phyloP scores from a whole-genome alignment of 2,797 vertebrate genomes.

The Sciurus vulgaris region DNA sequence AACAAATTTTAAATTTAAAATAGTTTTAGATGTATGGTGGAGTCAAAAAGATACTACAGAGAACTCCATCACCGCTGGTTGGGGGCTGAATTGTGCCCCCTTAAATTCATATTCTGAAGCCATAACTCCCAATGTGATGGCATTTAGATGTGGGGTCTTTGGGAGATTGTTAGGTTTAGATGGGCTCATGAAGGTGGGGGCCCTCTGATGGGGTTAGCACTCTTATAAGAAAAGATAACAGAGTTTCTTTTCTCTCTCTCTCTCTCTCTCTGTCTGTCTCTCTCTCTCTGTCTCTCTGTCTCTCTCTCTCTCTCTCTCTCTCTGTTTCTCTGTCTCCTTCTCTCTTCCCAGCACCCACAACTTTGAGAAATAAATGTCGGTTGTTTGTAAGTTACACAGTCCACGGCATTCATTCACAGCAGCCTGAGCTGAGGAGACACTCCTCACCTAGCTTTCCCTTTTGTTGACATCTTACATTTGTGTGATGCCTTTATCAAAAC shows the following conservation, averaged over 20 bases:
- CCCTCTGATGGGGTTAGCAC: neutral
- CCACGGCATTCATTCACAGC: neutral
- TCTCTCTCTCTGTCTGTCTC: too few relatives aligned
- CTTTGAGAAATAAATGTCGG: neutral
- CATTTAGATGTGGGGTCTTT: neutral
- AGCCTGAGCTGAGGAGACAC: neutral
- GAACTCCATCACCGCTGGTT: neutral
- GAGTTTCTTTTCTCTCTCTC: neutral
- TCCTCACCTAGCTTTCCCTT: neutral
- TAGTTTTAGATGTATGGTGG: neutral
- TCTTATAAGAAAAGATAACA: neutral
- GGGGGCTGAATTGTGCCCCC: neutral
- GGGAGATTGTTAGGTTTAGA: neutral
- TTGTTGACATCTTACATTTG: neutral
- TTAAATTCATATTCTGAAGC: neutral
- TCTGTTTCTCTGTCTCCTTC: fast-evolving
- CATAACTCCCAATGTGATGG: too few relatives aligned
- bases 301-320: too few relatives aligned
- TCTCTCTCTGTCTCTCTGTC: too few relatives aligned
- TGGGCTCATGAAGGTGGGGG: neutral
- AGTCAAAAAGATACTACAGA: neutral
- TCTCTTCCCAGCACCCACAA: neutral
- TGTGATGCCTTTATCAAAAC: neutral
- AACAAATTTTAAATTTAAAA: neutral
- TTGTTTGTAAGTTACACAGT: neutral